Percentiles rank a stretch among this genome's conserved stretches.
Evolutionary conservation across 2,797 vertebrate genomes (phyloP).

Genomic region (Pantherophis alleghaniensis): DNA sequence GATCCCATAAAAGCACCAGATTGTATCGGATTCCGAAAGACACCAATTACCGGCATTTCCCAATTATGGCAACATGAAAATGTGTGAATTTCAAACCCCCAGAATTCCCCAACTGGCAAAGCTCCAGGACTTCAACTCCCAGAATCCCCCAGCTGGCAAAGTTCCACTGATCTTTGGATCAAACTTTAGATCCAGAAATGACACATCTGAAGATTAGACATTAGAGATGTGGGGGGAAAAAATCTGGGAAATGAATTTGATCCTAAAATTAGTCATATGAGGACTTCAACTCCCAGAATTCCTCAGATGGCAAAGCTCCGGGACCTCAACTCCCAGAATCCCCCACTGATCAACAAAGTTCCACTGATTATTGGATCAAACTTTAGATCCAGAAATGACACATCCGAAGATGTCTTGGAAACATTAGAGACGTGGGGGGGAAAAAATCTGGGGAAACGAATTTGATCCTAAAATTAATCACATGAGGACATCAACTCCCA

Average conservation of each 20-base stretch:
- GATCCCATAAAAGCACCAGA: neutral
- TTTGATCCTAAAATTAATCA: neutral
- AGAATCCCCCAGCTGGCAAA: too few relatives aligned
- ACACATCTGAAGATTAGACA: neutral
- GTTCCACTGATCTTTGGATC: neutral
- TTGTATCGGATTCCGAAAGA: neutral
- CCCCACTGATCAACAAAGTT: too few relatives aligned
- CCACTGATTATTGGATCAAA: neutral
- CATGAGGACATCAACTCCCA: neutral
- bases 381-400: neutral
- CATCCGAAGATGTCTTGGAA: neutral
- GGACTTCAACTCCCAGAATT: too few relatives aligned
- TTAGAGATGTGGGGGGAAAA: too few relatives aligned
- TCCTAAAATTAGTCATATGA: too few relatives aligned
- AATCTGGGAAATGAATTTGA: too few relatives aligned
- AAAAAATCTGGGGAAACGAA: neutral
- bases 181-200: neutral
- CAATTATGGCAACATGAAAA: neutral
- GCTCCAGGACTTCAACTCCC: too few relatives aligned
- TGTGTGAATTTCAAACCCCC: neutral
- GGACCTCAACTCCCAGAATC: too few relatives aligned
- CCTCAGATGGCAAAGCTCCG: too few relatives aligned
- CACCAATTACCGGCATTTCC: neutral
- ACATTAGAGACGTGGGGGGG: fast-evolving
- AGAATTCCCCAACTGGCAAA: neutral